phyloP scores from a whole-genome alignment of 2,113 vertebrate species.

The Rhabdomys dilectus region DNA sequence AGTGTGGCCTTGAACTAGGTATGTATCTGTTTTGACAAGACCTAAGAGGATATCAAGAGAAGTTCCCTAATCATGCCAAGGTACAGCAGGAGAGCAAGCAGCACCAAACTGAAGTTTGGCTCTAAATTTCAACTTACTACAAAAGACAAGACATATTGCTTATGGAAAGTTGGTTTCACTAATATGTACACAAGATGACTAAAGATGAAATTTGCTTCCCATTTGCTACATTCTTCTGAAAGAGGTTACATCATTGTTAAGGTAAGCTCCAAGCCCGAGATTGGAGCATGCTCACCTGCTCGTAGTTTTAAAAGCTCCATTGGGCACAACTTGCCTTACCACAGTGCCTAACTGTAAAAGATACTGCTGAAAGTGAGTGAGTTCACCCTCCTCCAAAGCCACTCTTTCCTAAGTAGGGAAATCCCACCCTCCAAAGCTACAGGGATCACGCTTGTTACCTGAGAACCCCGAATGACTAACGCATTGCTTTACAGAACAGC shows the following conservation, averaged over 20 bases:
- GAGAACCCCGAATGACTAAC: slow-evolving; percentile 4
- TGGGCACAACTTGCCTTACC: background rate
- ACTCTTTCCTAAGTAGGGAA: background rate
- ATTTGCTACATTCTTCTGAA: background rate
- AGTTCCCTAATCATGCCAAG: background rate
- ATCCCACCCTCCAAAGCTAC: background rate
- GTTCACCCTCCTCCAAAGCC: slow-evolving; percentile 6
- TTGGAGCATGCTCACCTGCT: background rate
- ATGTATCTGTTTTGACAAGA: background rate
- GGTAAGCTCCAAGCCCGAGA: background rate
- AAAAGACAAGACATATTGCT: slow-evolving; percentile 11
- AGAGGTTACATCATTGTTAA: background rate
- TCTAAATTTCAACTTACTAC: background rate
- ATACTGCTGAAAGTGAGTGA: slow-evolving; percentile 34
- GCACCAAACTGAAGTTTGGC: background rate
- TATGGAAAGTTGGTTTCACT: background rate
- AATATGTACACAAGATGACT: background rate
- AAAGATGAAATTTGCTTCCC: background rate
- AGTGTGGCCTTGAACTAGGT: background rate
- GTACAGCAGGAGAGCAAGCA: background rate
- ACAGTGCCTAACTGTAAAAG: background rate
- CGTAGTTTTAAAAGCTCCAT: background rate
- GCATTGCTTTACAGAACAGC: background rate
- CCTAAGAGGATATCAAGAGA: background rate
- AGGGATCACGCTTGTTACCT: background rate